Conservation (phyloP, 2,113 vertebrate species). For the Paralichthys olivaceus region DNA sequence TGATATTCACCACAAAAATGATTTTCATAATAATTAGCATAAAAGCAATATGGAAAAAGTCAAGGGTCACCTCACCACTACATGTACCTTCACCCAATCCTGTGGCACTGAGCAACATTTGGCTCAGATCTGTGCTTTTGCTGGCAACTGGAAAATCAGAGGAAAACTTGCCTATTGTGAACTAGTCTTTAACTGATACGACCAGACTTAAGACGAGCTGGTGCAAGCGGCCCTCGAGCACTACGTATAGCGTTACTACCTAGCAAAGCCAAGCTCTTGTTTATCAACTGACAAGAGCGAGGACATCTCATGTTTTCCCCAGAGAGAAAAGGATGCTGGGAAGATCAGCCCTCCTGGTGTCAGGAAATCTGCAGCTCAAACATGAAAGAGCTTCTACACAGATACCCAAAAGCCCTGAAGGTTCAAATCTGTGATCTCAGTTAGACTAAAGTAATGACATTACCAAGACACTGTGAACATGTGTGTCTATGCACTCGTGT, state of each 20-base stretch:
- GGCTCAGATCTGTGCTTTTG: neutral
- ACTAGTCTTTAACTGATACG: too few species aligned
- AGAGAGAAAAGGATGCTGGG: slow-evolving; percentile 39
- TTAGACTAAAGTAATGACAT: slow-evolving; percentile 42
- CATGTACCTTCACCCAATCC: too few species aligned
- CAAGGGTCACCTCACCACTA: too few species aligned
- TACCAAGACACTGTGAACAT: slow-evolving; percentile 27
- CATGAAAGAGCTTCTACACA: slow-evolving; percentile 45
- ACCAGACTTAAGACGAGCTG: neutral
- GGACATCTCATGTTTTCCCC: slow-evolving; percentile 16
- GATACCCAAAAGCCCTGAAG: slow-evolving; percentile 41
- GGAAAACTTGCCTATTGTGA: neutral
- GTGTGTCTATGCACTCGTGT: slow-evolving; percentile 12
- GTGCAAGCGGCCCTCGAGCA: slow-evolving; percentile 9
- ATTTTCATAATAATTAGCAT: too few species aligned
- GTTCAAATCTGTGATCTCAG: slow-evolving; percentile 44
- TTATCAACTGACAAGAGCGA: slow-evolving; percentile 26
- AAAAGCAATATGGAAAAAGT: too few species aligned
- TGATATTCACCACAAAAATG: too few species aligned
- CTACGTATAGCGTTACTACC: slow-evolving; percentile 14
- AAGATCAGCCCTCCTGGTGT: slow-evolving; percentile 43
- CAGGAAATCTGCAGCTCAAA: slow-evolving; percentile 53
- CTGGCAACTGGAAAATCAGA: neutral
- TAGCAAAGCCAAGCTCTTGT: slow-evolving; percentile 6
- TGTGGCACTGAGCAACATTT: neutral